Conservation (phyloP, 1,140 invertebrate genomes). For the Drosophila sproati region DNA sequence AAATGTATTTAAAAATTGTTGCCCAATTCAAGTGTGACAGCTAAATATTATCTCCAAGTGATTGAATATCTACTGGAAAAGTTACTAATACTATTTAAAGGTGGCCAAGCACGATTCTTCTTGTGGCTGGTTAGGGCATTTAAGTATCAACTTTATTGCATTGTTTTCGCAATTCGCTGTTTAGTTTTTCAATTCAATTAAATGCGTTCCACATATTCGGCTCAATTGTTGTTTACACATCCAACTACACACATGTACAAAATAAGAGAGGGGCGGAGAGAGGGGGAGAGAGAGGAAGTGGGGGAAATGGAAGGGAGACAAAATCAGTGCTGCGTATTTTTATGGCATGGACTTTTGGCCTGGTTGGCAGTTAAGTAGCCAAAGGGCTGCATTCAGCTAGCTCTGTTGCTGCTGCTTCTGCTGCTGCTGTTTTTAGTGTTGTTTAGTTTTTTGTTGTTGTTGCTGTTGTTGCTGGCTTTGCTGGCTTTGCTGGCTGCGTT, state of each 20-base stretch:
- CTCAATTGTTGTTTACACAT: conserved; percentile 61
- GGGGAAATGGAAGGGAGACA: neutral
- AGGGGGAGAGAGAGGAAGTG: neutral
- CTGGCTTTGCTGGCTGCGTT: conserved; percentile 41
- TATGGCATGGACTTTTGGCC: conserved; percentile 54
- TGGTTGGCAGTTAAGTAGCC: conserved; percentile 67
- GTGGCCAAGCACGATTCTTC: neutral
- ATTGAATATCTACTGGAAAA: no score
- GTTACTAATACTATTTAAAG: no score
- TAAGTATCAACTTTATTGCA: neutral
- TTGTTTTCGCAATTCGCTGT: conserved; percentile 24
- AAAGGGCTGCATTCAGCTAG: conserved; percentile 48
- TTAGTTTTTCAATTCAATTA: conserved; percentile 73
- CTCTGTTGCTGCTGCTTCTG: conserved; percentile 1
- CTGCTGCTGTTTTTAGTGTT: conserved; percentile 6
- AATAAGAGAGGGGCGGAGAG: neutral
- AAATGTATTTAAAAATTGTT: no score
- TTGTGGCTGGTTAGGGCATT: neutral
- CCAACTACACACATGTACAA: conserved; percentile 28
- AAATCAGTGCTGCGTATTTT: conserved; percentile 47
- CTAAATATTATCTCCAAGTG: no score
- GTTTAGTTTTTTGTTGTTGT: conserved; percentile 13
- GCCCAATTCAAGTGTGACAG: no score
- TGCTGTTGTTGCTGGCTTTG: conserved; percentile 21
- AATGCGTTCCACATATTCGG: conserved; percentile 63